These are phyloP conservation scores for Irena cyanogastra DNA, from an alignment of 2,113 vertebrate genomes.

Conservation along the genomic window DNA sequence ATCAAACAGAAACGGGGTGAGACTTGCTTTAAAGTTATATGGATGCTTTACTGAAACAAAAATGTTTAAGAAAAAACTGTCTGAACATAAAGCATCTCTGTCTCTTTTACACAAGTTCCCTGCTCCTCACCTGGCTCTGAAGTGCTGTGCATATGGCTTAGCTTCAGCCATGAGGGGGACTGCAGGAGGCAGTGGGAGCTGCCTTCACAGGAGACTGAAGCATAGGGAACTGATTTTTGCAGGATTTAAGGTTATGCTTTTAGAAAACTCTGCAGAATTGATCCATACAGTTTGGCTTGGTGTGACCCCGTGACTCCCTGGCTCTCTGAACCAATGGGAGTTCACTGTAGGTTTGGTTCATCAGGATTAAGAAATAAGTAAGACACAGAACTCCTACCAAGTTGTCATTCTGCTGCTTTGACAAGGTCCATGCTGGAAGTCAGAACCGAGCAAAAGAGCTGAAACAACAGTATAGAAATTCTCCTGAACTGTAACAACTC, in stretches of 20 bases:
- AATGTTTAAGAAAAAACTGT: neutral
- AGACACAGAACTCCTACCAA: neutral
- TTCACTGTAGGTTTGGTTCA: neutral
- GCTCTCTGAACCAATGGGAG: neutral
- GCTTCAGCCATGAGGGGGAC: fast-evolving
- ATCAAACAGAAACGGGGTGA: neutral
- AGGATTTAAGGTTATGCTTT: neutral
- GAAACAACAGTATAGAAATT: neutral
- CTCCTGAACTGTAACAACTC: neutral
- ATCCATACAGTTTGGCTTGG: neutral
- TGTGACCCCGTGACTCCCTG: fast-evolving
- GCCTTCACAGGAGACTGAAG: neutral
- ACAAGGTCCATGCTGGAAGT: neutral
- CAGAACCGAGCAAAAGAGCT: neutral
- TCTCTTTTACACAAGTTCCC: neutral
- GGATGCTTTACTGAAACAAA: neutral
- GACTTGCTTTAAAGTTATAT: neutral
- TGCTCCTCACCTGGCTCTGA: neutral
- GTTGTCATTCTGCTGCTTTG: neutral
- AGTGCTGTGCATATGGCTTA: neutral
- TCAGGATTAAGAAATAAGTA: neutral
- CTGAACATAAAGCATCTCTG: neutral
- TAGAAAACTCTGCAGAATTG: neutral
- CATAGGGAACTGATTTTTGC: neutral
- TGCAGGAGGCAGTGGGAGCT: neutral